Evolutionary conservation across 2,888 invertebrate species (phyloP), one percentile per base, ranked within the genome.

Genomic region (Eremobia ochroleuca): DNA sequence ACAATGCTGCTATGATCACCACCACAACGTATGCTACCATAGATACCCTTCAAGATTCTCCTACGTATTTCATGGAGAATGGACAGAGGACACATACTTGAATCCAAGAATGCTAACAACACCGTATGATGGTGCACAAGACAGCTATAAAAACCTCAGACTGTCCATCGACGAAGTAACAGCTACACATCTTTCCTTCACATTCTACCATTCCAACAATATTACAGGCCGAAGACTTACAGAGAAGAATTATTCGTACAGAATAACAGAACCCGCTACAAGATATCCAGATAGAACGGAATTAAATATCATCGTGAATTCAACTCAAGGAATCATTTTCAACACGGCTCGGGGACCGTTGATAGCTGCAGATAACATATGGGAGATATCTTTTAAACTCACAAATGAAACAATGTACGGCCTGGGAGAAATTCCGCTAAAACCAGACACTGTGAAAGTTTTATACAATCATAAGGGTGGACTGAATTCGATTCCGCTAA

Each of bases 301-400:
- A 87, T 88, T 94, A 28, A 93, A 92, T 74, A 79, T 96, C 1
- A 75, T 92, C 25, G 93, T 95, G 0, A 92, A 93, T 71, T 88
- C 92, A 0, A 82, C 89, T 0, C 90, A 92, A 67, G 94, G 96
- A 21, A 87, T 89, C 9, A 92, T 97, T 75, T 95, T 98, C 34
- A 97, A 96, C 49, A 97, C 97, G 0, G 91, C 96, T 0, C 93
- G 95, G 81, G 97, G 97, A 0, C 97, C 98, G 0, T 83, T 97
- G 0, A 97, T 98, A 78, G 97, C 97, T 4, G 97, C 97, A 0
- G 92, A 97, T 37, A 94, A 96, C 64, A 97, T 97, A 86, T 97
- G 97, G 97, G 98, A 98, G 91, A 95, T 97, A 88, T 94, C 97
- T 0, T 94, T 98, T 31, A 96, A 95, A 82, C 86, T 98, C 49